These are phyloP conservation scores for Loris lydekkerianus DNA, from an alignment of 2,797 vertebrate species.

Conservation along the genomic window DNA sequence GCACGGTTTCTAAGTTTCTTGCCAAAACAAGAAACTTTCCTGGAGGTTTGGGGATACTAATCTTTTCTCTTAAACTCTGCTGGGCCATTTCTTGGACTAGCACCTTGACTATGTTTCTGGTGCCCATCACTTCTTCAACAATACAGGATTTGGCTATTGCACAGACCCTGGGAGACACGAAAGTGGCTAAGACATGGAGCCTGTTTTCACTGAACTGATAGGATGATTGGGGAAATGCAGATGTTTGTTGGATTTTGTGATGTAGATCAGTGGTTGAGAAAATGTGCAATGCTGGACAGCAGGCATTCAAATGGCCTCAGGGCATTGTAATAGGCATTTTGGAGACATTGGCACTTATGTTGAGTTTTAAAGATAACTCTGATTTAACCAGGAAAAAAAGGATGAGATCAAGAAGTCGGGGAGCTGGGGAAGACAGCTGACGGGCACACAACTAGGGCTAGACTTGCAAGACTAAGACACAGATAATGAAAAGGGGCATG, in stretches of 20 bases:
- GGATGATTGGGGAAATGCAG: neutral
- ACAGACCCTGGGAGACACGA: neutral
- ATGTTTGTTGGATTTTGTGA: neutral
- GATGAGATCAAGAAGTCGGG: neutral
- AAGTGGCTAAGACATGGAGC: neutral
- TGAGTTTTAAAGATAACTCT: neutral
- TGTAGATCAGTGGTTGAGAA: neutral
- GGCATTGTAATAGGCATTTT: neutral
- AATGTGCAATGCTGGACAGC: rapidly evolving
- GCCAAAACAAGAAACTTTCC: neutral
- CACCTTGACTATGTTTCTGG: neutral
- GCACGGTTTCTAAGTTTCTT: neutral
- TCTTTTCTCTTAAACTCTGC: neutral
- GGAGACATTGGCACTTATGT: neutral
- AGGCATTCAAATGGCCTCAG: neutral
- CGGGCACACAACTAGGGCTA: neutral
- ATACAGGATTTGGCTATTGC: neutral
- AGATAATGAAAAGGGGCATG: neutral
- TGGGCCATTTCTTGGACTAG: neutral
- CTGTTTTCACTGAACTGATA: neutral
- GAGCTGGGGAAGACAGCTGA: neutral
- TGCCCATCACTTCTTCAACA: neutral
- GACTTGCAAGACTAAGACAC: neutral
- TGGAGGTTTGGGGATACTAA: neutral
- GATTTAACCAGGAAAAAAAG: neutral